These are phyloP conservation scores for Tholera decimalis DNA, from an alignment of 2,888 invertebrate genomes.

Conservation along the genomic window DNA sequence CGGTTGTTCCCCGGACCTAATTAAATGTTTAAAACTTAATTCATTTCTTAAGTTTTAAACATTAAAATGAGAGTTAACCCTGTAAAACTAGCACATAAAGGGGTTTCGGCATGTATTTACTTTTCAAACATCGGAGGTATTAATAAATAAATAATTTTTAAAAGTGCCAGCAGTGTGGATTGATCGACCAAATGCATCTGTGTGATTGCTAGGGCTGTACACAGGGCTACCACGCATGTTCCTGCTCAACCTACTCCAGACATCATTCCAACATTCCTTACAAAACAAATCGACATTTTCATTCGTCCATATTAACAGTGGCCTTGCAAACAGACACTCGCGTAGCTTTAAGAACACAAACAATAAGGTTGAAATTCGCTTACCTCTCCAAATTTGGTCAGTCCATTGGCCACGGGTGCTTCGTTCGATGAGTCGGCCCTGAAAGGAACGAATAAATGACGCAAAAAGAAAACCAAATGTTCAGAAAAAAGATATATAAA, in stretches of 20 bases:
- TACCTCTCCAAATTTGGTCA: constrained; percentile 90
- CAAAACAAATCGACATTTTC: constrained; percentile 51
- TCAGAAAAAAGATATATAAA: constrained; percentile 55
- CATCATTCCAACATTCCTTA: constrained; percentile 41
- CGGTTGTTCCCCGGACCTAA: too few species aligned
- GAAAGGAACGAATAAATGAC: constrained; percentile 80
- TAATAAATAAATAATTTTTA: neutral
- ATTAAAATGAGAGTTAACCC: too few species aligned
- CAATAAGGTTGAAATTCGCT: constrained; percentile 70
- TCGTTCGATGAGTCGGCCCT: constrained; percentile 91
- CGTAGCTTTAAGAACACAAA: constrained; percentile 43
- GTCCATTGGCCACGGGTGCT: constrained; percentile 85
- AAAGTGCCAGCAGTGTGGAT: neutral
- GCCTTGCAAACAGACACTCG: constrained; percentile 51
- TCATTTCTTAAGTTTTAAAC: too few species aligned
- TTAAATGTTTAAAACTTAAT: too few species aligned
- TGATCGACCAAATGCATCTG: constrained; percentile 1
- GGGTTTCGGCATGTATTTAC: too few species aligned
- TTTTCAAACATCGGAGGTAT: too few species aligned
- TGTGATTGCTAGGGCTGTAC: neutral
- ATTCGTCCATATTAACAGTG: constrained; percentile 47
- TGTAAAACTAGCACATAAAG: too few species aligned
- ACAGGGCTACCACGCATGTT: constrained; percentile 32
- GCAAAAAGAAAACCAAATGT: constrained; percentile 71
- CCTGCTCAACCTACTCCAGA: constrained; percentile 6